Percentiles rank a stretch among this genome's conserved stretches.
These are phyloP conservation scores for Conus ventricosus DNA, from an alignment of 1,140 invertebrate genomes.

Conservation along the genomic window DNA sequence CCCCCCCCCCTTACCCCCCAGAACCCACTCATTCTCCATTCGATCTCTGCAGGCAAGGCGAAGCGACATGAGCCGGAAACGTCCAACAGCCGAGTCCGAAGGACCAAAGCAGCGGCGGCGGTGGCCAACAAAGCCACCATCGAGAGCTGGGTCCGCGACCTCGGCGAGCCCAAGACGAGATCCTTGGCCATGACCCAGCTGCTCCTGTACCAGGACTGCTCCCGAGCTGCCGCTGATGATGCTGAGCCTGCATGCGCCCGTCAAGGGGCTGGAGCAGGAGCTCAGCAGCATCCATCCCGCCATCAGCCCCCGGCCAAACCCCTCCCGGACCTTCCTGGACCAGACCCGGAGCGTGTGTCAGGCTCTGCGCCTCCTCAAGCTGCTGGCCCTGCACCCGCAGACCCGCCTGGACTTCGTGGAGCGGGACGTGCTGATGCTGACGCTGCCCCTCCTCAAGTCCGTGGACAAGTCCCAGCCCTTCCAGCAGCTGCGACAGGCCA, in stretches of 20 bases:
- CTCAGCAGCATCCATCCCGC: background rate
- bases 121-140: too few relatives aligned
- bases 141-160: background rate
- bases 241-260: background rate
- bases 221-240: background rate
- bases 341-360: background rate
- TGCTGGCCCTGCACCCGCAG: background rate
- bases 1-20: too few relatives aligned
- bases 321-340: background rate
- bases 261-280: background rate
- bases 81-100: too few relatives aligned
- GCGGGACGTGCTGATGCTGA: background rate
- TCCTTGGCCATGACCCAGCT: background rate
- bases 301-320: background rate
- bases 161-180: background rate
- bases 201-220: background rate
- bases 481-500: background rate
- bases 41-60: too few relatives aligned
- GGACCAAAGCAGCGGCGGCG: too few relatives aligned
- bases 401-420: background rate
- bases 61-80: too few relatives aligned
- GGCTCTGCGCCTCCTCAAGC: background rate
- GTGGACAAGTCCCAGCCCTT: background rate
- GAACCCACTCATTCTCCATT: too few relatives aligned
- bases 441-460: background rate